These are phyloP conservation scores for Dolichoris vasculosae DNA, from an alignment of 1,140 invertebrate genomes.

Conservation along the genomic window DNA sequence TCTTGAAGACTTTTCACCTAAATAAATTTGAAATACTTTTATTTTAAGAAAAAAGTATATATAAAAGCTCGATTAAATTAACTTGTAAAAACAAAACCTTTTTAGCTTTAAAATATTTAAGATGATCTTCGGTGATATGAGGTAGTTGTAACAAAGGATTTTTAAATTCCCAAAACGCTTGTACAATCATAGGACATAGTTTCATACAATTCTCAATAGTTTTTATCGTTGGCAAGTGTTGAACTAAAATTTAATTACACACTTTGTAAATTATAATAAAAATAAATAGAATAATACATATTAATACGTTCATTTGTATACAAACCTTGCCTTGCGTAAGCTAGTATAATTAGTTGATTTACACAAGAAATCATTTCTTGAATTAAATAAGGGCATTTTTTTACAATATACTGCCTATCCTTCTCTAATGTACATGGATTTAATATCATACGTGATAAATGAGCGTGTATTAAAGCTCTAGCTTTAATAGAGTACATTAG, in stretches of 20 bases:
- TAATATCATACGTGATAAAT: constrained; percentile 89
- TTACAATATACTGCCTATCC: constrained; percentile 91
- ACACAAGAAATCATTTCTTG: constrained; percentile 98
- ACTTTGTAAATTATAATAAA: not conserved
- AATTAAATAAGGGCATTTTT: constrained; percentile 95
- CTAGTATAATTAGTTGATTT: constrained; percentile 93
- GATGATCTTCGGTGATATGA: constrained; percentile 94
- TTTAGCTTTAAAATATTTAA: constrained; percentile 92
- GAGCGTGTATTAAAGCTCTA: constrained; percentile 93
- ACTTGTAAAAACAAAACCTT: constrained; percentile 75
- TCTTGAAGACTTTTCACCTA: constrained; percentile 86
- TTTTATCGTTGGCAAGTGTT: constrained; percentile 89
- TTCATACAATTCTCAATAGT: constrained; percentile 99
- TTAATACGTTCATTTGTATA: constrained; percentile 55
- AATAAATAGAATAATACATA: constrained; percentile 1
- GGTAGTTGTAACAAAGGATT: constrained; percentile 96
- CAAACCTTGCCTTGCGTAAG: constrained; percentile 91
- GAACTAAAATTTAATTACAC: constrained; percentile 75
- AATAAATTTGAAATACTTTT: not conserved
- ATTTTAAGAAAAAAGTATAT: not conserved
- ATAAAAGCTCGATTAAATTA: not conserved
- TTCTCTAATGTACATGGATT: constrained; percentile 88
- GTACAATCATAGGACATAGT: constrained; percentile 95
- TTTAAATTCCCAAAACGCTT: constrained; percentile 96
- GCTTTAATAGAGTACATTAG: constrained; percentile 98